Base-by-base conservation (phyloP, 2,113 vertebrate species). In the Monarcha castaneiventris region DNA sequence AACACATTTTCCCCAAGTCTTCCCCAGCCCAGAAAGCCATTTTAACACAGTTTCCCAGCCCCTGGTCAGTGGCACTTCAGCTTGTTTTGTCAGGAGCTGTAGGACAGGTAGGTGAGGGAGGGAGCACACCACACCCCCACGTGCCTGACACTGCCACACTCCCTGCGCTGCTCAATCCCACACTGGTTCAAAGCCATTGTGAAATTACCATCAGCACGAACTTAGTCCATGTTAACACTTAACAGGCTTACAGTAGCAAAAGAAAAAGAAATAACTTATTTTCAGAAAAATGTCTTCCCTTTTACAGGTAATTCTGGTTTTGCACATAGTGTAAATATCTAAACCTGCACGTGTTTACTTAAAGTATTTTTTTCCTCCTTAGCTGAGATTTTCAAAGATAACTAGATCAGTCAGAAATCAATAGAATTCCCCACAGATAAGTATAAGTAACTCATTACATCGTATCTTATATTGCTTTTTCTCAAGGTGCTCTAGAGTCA, bases 81-180 rank as follows among this genome's bases (percentile, higher is more conserved):
- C 11, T 68, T 8, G 0, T 13, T 30, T 74, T 26, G 9, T 16
- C 62, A 58, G 23, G 32, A 6, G 5, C 33, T 63, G 27, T 3
- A 3, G 44, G 19, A 33, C 8, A 25, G 30, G 16, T 2, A 5
- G 27, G 18, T 69, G 27, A 52, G 23, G 17, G 33, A 43, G 32
- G 26, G 7, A 39, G 16, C 18, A 13, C 30, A n/a, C 2, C 5
- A 4, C 11, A 46, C 1, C 18, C 10, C 1, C 11, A 1, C 3
- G 9, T 3, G 1, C 10, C 18, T 4, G 5, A 10, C 32, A 49
- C 2, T 9, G 37, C 19, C 51, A 59, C 23, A 33, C 4, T 64
- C 43, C 3, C 2, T 37, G 37, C 4, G 27, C 13, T 59, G 4
- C 30, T 52, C 44, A 58, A 37, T 16, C 3, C 4, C 39, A 37